Evolutionary conservation across 2,888 invertebrate genomes (phyloP).

Genomic region (Melieria crassipennis): DNA sequence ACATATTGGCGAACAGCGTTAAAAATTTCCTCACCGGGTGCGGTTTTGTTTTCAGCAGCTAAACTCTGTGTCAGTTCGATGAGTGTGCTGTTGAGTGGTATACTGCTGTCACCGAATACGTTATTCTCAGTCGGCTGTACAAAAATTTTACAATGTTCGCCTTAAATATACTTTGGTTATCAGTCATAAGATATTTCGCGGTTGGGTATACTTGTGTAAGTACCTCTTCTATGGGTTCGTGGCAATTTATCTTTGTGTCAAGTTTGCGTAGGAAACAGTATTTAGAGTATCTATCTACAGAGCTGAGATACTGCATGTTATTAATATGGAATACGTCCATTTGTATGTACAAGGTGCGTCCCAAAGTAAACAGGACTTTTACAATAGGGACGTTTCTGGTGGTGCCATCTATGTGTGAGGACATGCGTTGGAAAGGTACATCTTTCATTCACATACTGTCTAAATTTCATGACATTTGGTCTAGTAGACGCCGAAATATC

Average conservation of each 20-base stretch:
- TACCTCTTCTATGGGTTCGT: slow-evolving; percentile 27
- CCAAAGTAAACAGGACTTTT: too few relatives aligned
- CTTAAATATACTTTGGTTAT: slow-evolving; percentile 18
- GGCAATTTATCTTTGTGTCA: slow-evolving; percentile 11
- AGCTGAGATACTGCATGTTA: slow-evolving; percentile 1
- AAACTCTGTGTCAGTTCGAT: too few relatives aligned
- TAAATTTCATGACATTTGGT: too few relatives aligned
- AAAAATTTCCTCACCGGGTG: not conserved
- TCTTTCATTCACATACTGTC: too few relatives aligned
- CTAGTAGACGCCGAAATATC: too few relatives aligned
- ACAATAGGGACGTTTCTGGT: too few relatives aligned
- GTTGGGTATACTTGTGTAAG: slow-evolving; percentile 31
- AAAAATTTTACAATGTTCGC: not conserved
- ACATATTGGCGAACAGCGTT: not conserved
- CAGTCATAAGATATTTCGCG: slow-evolving; percentile 13
- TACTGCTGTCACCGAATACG: not conserved
- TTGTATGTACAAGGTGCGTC: too few relatives aligned
- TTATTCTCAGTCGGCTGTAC: slow-evolving; percentile 11
- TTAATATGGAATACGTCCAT: not conserved
- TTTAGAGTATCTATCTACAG: slow-evolving; percentile 6
- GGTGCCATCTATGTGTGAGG: too few relatives aligned
- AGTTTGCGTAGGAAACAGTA: slow-evolving; percentile 21
- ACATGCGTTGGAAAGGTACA: too few relatives aligned
- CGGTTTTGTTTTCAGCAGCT: not conserved
- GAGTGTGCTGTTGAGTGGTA: not conserved